These are phyloP conservation scores for Petaurus breviceps DNA, from an alignment of 2,113 vertebrate species.

Conservation along the genomic window DNA sequence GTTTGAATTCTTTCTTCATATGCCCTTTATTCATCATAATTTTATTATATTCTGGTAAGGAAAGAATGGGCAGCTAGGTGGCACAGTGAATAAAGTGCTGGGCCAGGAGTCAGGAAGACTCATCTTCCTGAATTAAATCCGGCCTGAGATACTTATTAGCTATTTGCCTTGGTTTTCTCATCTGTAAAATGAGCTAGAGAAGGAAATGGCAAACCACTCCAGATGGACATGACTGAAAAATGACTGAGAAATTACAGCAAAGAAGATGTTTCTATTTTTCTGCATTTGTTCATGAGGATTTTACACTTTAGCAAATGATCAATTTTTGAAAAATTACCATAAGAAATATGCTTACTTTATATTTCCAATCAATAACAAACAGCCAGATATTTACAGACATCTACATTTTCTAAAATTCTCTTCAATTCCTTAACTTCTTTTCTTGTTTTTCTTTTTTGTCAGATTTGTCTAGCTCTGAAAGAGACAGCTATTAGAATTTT, in stretches of 20 bases:
- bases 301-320: too few species aligned
- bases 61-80: too few species aligned
- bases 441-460: neutral
- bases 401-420: neutral
- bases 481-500: neutral
- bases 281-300: neutral
- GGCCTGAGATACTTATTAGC: neutral
- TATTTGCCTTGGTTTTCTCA: neutral
- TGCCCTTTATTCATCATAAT: too few species aligned
- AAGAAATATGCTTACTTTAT: neutral
- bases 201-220: too few species aligned
- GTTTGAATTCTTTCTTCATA: too few species aligned
- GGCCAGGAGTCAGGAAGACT: neutral
- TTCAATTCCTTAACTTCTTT: neutral
- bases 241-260: too few species aligned
- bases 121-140: neutral
- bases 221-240: too few species aligned
- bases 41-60: neutral
- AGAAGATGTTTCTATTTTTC: neutral
- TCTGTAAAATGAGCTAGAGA: neutral
- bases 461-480: neutral
- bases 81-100: too few species aligned
- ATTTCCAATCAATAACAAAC: neutral
- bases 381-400: neutral
- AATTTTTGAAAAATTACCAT: neutral